Conservation (phyloP, 53 echinoderm and acorn worm genomes). For the Apostichopus leukothele region DNA sequence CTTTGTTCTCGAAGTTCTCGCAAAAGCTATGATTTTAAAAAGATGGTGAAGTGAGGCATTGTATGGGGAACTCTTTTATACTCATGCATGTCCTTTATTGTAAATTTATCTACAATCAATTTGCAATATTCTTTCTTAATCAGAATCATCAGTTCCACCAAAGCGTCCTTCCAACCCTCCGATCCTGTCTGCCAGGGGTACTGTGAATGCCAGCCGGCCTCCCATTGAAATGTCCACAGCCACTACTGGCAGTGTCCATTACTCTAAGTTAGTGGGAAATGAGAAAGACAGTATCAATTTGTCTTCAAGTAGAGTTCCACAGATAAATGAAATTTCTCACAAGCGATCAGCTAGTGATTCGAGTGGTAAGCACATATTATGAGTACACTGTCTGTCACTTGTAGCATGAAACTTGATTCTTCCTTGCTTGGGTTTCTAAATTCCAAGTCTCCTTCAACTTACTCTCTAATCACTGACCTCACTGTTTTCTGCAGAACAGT, state of each 20-base stretch:
- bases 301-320: not conserved
- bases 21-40: too few species aligned
- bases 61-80: too few species aligned
- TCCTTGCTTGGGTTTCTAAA: too few species aligned
- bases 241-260: not conserved
- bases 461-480: too few species aligned
- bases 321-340: not conserved
- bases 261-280: slow-evolving; percentile 1
- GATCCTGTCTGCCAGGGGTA: slow-evolving; percentile 56
- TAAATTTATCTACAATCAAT: not conserved
- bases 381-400: too few species aligned
- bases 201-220: not conserved
- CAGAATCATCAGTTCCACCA: slow-evolving; percentile 11
- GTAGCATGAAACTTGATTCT: too few species aligned
- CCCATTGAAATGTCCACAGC: not conserved
- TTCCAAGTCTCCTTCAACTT: too few species aligned
- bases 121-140: not conserved
- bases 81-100: not conserved
- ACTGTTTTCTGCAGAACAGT: too few species aligned
- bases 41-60: too few species aligned
- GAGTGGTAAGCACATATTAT: not conserved
- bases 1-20: too few species aligned
- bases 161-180: slow-evolving; percentile 36
- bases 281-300: not conserved
- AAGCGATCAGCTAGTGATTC: slow-evolving; percentile 22